Evolutionary conservation across 2,113 vertebrate genomes (phyloP).

Genomic region (Lepus timidus): DNA sequence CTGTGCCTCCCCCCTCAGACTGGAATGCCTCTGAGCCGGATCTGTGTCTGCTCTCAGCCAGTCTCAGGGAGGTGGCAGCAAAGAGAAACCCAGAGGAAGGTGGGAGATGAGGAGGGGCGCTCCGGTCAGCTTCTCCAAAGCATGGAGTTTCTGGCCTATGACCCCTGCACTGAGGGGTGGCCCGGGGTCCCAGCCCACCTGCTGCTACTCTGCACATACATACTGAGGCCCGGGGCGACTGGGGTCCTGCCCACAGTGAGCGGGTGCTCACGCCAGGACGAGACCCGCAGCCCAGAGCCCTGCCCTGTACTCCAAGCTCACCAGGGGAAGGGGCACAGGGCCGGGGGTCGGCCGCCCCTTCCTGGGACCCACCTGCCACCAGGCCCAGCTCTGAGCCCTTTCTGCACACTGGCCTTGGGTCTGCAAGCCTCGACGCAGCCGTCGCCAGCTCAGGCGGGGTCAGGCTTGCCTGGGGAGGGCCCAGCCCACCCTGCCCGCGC

Average conservation of each 20-base stretch:
- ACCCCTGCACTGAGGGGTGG: background rate
- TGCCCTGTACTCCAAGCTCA: background rate
- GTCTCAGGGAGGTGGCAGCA: background rate
- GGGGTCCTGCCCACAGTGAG: background rate
- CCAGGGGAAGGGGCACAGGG: background rate
- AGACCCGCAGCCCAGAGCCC: background rate
- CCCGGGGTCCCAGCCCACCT: background rate
- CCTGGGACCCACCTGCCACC: background rate
- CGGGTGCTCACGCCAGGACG: background rate
- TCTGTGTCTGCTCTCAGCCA: background rate
- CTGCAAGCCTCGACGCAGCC: background rate
- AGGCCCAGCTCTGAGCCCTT: background rate
- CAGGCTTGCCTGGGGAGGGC: background rate
- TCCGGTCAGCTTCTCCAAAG: background rate
- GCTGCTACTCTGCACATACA: background rate
- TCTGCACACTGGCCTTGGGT: background rate
- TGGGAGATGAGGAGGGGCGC: background rate
- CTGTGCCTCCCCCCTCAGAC: background rate
- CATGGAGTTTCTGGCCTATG: background rate
- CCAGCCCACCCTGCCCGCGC: accelerated
- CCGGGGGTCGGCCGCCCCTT: background rate
- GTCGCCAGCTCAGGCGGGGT: background rate
- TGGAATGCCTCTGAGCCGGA: background rate
- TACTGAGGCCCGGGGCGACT: background rate
- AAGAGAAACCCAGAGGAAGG: background rate